Evolutionary conservation across 2,888 invertebrate species (phyloP).

Genomic region (Microplitis manilae): DNA sequence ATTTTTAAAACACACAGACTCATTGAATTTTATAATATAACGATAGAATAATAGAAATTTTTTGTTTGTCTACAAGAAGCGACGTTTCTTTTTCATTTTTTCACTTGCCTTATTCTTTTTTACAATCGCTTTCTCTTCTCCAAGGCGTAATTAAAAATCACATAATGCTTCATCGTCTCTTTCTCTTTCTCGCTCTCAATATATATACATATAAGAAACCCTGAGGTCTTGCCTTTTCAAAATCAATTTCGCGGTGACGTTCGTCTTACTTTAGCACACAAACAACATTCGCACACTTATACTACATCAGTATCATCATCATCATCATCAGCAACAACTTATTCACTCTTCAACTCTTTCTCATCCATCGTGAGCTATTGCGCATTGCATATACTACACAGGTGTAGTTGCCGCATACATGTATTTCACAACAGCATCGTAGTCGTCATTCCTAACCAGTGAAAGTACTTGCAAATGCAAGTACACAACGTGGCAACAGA

Average conservation of each 20-base stretch:
- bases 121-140: conserved; percentile 1
- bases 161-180: conserved; percentile 25
- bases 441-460: conserved; percentile 22
- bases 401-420: conserved; percentile 18
- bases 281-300: not conserved
- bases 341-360: conserved; percentile 10
- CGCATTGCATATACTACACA: not conserved
- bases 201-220: conserved; percentile 4
- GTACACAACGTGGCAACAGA: conserved; percentile 2
- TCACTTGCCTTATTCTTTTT: conserved; percentile 16
- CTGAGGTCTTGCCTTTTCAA: conserved; percentile 30
- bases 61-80: conserved; percentile 12
- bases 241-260: conserved; percentile 22
- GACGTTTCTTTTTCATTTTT: not conserved
- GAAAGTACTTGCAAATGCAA: conserved; percentile 24
- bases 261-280: not conserved
- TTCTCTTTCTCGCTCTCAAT: too few species aligned
- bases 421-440: conserved; percentile 22
- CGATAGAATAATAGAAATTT: conserved; percentile 39
- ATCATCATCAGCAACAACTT: not conserved
- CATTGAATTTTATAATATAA: not conserved
- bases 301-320: not conserved
- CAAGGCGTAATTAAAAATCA: conserved; percentile 40
- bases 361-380: too few species aligned
- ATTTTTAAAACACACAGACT: conserved; percentile 9